Base-by-base conservation (phyloP, 2,797 vertebrate genomes). In the Pangasius larnaudii region DNA sequence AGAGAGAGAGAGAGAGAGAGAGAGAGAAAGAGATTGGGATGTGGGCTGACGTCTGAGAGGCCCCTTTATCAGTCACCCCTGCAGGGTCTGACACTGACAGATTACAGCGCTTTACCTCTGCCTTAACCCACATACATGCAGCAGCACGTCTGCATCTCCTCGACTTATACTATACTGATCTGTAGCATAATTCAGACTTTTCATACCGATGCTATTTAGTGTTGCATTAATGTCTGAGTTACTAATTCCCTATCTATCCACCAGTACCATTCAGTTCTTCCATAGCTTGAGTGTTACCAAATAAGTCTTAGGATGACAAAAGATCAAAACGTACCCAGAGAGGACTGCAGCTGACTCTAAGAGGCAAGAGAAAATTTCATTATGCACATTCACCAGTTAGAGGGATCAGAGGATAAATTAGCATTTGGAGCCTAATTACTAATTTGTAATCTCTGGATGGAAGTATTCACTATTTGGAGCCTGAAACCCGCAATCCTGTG, bases 381-480 rank as follows among this genome's bases (percentile, higher is more conserved):
- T 16, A 6, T 16, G 6, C 14, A 69, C 10, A 67, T 67, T 84
- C 8, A 67, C 5, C 27, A 30, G 36, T 49, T 7, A 51, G 79
- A 83, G 16, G 6, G 7, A 33, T 65, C 24, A 1, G 49, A 42
- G 36, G n/a, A 65, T 11, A 2, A 83, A 58, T 51, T 18, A 65
- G n/a, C 27, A 49, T 72, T 58, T 33, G 36, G 3, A 58, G 36
- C 61, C 11, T 53, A 49, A 61, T 63, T 59, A 49, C 59, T 86
- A 83, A 86, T 90, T 85, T 61, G 72, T 78, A 39, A 83, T 85
- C 85, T 88, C 71, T 78, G 82, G 88, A 59, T 86, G 86, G 79
- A 19, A 75, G 81, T 85, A 71, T 67, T 71, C 6, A 58, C 42
- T 51, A 69, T 88, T 89, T 86, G 39, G 33, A 22, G 80, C 5